phyloP scores from a whole-genome alignment of 2,888 invertebrate genomes.

The Drosophila anomalipes region DNA sequence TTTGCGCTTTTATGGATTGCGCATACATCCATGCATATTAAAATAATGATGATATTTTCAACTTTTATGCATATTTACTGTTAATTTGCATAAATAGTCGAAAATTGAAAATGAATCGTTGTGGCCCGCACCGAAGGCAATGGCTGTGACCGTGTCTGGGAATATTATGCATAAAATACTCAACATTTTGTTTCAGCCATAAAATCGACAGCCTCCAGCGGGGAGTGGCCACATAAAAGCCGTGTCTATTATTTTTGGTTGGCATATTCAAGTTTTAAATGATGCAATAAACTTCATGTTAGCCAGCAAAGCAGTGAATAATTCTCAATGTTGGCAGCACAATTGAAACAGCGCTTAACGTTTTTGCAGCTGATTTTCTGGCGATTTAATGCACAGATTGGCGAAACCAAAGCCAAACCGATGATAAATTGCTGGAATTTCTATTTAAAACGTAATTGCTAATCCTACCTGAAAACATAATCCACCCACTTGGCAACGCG shows the following conservation, averaged over 20 bases:
- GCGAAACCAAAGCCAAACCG: constrained; percentile 34
- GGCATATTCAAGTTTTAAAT: constrained; percentile 59
- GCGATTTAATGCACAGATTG: constrained; percentile 60
- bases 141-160: constrained; percentile 29
- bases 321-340: constrained; percentile 1
- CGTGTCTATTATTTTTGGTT: constrained; percentile 50
- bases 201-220: constrained; percentile 42
- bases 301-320: constrained; percentile 10
- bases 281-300: constrained; percentile 72
- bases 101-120: constrained; percentile 78
- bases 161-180: constrained; percentile 68
- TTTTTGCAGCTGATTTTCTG: constrained; percentile 52
- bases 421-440: constrained; percentile 76
- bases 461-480: constrained; percentile 82
- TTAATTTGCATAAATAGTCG: constrained; percentile 79
- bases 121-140: constrained; percentile 9
- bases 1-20: constrained; percentile 66
- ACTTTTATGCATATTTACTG: constrained; percentile 77
- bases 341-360: constrained; percentile 35
- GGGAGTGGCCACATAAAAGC: constrained; percentile 38
- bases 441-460: constrained; percentile 82
- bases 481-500: constrained; percentile 78
- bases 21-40: constrained; percentile 10
- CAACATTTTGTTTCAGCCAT: constrained; percentile 64
- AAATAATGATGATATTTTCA: constrained; percentile 72